These are phyloP conservation scores for Marronus borbonicus DNA, from an alignment of 2,888 invertebrate genomes.

Conservation along the genomic window DNA sequence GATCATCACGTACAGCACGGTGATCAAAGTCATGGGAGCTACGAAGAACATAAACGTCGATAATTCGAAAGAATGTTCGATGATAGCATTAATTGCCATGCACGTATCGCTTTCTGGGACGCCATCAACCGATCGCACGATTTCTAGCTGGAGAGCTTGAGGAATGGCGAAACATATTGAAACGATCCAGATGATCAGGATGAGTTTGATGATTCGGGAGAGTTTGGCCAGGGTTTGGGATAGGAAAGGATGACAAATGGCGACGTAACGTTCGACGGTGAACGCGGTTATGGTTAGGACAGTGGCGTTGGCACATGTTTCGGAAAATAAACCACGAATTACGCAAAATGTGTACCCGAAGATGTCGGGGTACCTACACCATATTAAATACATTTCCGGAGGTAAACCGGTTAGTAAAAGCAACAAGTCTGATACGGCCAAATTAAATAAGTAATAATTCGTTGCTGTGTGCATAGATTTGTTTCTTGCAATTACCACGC, in stretches of 20 bases:
- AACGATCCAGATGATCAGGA: slow-evolving; percentile 85
- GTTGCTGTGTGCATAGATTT: slow-evolving; percentile 89
- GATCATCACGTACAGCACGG: slow-evolving; percentile 85
- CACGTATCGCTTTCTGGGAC: slow-evolving; percentile 66
- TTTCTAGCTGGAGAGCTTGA: slow-evolving; percentile 73
- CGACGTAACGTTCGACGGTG: slow-evolving; percentile 81
- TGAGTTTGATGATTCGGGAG: slow-evolving; percentile 86
- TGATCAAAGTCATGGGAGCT: slow-evolving; percentile 89
- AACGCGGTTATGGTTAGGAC: slow-evolving; percentile 87
- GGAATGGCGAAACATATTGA: slow-evolving; percentile 83
- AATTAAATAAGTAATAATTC: slow-evolving; percentile 87
- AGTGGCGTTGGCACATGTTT: slow-evolving; percentile 86
- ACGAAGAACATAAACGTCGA: slow-evolving; percentile 89
- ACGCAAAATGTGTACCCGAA: slow-evolving; percentile 87
- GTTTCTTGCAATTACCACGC: slow-evolving; percentile 89
- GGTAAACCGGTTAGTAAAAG: slow-evolving; percentile 87
- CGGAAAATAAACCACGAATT: slow-evolving; percentile 83
- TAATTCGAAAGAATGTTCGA: slow-evolving; percentile 84
- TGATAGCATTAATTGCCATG: slow-evolving; percentile 71
- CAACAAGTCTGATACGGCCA: slow-evolving; percentile 88
- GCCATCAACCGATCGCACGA: slow-evolving; percentile 53
- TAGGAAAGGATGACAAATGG: slow-evolving; percentile 78
- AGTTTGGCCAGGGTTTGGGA: slow-evolving; percentile 90
- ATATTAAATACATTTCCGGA: slow-evolving; percentile 85
- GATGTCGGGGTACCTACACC: slow-evolving; percentile 84